Evolutionary conservation across 64 coral and sea anemone genomes (phyloP).

Genomic region (Cladopsammia gracilis): DNA sequence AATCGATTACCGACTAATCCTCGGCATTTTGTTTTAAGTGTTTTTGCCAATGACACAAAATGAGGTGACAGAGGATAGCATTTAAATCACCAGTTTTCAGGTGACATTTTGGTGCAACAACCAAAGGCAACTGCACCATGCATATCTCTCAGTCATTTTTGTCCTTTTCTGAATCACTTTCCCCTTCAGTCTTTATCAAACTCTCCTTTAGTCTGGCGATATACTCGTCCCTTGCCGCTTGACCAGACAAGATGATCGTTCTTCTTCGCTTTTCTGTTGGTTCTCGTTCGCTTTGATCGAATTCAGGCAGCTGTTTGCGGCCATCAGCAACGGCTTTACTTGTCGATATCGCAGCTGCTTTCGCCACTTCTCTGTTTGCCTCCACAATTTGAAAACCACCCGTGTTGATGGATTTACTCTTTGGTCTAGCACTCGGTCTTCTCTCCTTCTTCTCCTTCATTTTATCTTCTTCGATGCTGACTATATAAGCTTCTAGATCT

Average conservation of each 20-base stretch:
- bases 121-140: no score
- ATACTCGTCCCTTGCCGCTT: conserved; percentile 28
- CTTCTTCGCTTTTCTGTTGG: background rate
- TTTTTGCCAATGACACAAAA: no score
- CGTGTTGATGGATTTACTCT: background rate
- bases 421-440: background rate
- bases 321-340: background rate
- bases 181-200: background rate
- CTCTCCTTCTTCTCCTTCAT: conserved; percentile 1
- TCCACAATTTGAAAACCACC: background rate
- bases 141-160: background rate
- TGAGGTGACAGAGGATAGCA: no score
- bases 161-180: background rate
- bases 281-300: background rate
- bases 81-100: no score
- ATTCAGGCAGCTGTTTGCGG: background rate
- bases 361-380: background rate
- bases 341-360: background rate
- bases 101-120: no score
- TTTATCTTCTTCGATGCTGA: conserved; percentile 8
- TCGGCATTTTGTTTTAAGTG: no score
- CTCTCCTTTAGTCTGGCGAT: conserved; percentile 15
- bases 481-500: conserved; percentile 2
- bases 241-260: conserved; percentile 13
- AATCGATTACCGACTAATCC: no score